Evolutionary conservation across 2,888 invertebrate species (phyloP).

Genomic region (Buathra laborator): DNA sequence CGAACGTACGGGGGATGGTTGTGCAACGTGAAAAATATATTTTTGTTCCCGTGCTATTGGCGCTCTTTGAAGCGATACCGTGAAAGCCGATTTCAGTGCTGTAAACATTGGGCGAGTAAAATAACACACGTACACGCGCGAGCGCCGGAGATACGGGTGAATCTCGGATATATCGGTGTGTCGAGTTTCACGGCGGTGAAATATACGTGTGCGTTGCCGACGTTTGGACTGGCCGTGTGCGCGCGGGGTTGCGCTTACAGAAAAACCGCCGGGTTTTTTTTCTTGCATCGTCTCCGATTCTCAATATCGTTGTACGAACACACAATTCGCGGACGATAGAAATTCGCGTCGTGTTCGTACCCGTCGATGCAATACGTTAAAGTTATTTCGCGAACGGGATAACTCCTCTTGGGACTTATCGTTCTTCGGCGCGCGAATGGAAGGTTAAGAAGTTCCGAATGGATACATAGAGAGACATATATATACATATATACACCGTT

Average conservation of each 20-base stretch:
- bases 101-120: conserved; percentile 79
- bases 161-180: conserved; percentile 26
- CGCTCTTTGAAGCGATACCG: conserved; percentile 64
- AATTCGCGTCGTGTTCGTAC: too few species aligned
- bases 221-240: conserved; percentile 63
- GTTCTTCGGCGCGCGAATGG: conserved; percentile 56
- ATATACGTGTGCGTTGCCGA: conserved; percentile 58
- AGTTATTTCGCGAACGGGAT: too few species aligned
- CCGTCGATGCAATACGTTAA: too few species aligned
- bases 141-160: conserved; percentile 33
- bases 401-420: background rate
- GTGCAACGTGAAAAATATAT: conserved; percentile 77
- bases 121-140: conserved; percentile 67
- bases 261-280: conserved; percentile 69
- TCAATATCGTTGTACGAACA: too few species aligned
- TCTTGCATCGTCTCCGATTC: background rate
- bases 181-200: conserved; percentile 2
- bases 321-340: too few species aligned
- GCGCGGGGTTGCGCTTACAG: conserved; percentile 69
- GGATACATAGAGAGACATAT: conserved; percentile 9
- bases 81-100: conserved; percentile 74
- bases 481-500: conserved; percentile 26
- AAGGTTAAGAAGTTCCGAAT: conserved; percentile 76
- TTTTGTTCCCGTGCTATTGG: conserved; percentile 71
- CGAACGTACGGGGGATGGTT: conserved; percentile 65